Base-by-base conservation (phyloP, 1,140 invertebrate genomes). In the Bilobella aurantiaca region DNA sequence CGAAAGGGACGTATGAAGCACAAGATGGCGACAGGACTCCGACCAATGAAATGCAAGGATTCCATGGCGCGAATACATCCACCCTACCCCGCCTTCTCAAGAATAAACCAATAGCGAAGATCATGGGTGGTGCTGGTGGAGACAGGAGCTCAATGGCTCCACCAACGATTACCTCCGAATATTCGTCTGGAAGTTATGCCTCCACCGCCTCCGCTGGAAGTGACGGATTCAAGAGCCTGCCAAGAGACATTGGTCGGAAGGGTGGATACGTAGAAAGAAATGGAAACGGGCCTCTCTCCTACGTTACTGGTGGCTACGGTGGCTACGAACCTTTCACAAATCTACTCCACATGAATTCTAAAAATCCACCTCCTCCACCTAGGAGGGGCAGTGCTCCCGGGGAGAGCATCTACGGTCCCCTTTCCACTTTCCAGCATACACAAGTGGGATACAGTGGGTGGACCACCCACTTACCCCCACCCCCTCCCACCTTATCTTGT, bases 161-260 rank as follows among this genome's bases (percentile, higher is more conserved):
- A 1, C 62, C 61, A 8, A 60, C 30, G 58, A 53, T 53, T 56
- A 49, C 32, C 32, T 12, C 56, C 32, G 65, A 23, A 60, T 2
- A 16, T 3, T 57, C 5, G 31, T 56, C 3, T 3, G 58, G 2
- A 3, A 2, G 5, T 8, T 28, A 57, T 12, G 16, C n/a, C 18
- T 27, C 14, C 3, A 61, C 49, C 42, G 65, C n/a, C n/a, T n/a
- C n/a, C n/a, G n/a, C n/a, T n/a, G n/a, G n/a, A n/a, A n/a, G 62
- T 28, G 71, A 72, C 57, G 71, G 71, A 27, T 72, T 68, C 62
- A 72, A 72, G 61, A 72, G 71, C 63, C 47, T 72, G 31, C 71
- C 71, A 0, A 53, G 68, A 32, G 66, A 72, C 31, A 72, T 72
- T 32, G 71, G 71, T 12, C 63, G 71, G 49, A 53, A 53, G 25